Evolutionary conservation across 2,888 invertebrate species (phyloP).

Genomic region (Andrena fulva): DNA sequence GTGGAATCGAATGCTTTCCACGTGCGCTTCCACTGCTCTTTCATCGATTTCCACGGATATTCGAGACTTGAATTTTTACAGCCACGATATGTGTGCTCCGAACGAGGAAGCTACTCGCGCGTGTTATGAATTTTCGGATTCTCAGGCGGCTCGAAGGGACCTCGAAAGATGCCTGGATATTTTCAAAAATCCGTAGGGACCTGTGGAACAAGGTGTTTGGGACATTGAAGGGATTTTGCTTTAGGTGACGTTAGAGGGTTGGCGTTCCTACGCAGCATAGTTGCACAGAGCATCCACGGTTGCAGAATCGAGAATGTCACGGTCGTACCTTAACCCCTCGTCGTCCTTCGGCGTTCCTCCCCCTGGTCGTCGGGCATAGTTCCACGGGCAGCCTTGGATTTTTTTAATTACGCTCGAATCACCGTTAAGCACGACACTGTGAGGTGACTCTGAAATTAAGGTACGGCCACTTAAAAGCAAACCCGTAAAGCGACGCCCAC

Average conservation of each 20-base stretch:
- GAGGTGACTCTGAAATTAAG: conserved; percentile 69
- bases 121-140: neutral
- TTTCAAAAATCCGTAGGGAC: no score
- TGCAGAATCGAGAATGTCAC: conserved; percentile 66
- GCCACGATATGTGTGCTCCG: neutral
- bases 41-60: neutral
- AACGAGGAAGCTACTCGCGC: neutral
- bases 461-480: conserved; percentile 75
- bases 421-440: conserved; percentile 73
- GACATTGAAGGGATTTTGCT: neutral
- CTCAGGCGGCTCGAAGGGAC: no score
- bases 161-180: no score
- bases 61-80: conserved; percentile 19
- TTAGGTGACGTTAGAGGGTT: conserved; percentile 26
- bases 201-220: neutral
- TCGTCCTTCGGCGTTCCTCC: conserved; percentile 70
- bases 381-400: conserved; percentile 53
- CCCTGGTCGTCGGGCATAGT: conserved; percentile 43
- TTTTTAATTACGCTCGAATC: conserved; percentile 73
- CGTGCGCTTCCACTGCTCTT: conserved; percentile 6
- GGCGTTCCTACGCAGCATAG: conserved; percentile 32
- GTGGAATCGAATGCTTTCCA: conserved; percentile 6
- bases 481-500: conserved; percentile 79
- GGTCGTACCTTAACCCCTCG: conserved; percentile 73
- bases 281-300: conserved; percentile 28